A percentile compares a stretch with the other conserved stretches of the same genome.
Evolutionary conservation across 2,888 invertebrate genomes (phyloP).

Genomic region (Rhingia rostrata): DNA sequence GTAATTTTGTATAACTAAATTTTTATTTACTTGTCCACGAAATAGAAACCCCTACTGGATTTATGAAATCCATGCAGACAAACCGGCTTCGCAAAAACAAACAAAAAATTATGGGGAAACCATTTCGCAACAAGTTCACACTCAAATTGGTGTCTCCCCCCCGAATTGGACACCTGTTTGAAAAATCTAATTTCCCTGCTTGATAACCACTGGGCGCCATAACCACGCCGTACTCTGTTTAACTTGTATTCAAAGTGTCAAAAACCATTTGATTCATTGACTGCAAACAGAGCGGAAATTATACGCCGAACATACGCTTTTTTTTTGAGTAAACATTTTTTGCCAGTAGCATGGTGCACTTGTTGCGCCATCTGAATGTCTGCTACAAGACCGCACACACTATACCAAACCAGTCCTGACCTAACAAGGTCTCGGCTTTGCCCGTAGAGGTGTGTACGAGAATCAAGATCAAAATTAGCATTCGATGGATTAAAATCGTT

Average conservation of each 20-base stretch:
- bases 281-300: conserved; percentile 71
- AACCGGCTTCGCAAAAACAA: conserved; percentile 11
- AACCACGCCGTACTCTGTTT: not conserved
- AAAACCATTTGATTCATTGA: conserved; percentile 74
- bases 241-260: conserved; percentile 61
- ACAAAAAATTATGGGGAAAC: not conserved
- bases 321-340: conserved; percentile 24
- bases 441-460: not conserved
- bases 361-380: conserved; percentile 29
- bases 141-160: conserved; percentile 2
- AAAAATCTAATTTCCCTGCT: conserved; percentile 49
- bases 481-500: conserved; percentile 2
- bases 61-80: conserved; percentile 37
- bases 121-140: conserved; percentile 45
- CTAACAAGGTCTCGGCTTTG: conserved; percentile 54
- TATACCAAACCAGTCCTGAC: conserved; percentile 40
- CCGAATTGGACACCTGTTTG: conserved; percentile 53
- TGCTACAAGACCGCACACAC: conserved; percentile 7
- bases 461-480: conserved; percentile 65
- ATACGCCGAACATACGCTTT: conserved; percentile 13
- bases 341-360: conserved; percentile 27
- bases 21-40: conserved; percentile 17
- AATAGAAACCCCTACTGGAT: not conserved
- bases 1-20: not conserved
- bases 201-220: conserved; percentile 6